Evolutionary conservation across 2,797 vertebrate genomes (phyloP), one percentile per base, ranked within the genome.

Genomic region (Perodicticus potto): DNA sequence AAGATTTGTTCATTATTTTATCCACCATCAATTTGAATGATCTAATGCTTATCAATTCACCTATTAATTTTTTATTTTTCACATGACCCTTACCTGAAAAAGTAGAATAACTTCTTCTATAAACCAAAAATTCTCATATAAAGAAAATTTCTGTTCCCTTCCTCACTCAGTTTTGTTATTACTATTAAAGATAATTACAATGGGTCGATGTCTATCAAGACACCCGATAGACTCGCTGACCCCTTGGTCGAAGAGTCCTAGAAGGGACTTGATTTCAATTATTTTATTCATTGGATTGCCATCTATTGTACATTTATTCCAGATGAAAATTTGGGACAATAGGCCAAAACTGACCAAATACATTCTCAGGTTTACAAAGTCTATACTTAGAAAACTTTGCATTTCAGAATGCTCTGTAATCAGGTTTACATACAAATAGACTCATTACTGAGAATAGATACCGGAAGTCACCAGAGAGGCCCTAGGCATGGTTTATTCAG

Each of bases 1-100:
- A 91, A 40, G 49, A 37, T 88, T 72, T 87, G 37, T 85, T 34
- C 65, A 73, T 89, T 55, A 70, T 86, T 86, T 84, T 55, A 45
- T 89, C 29, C 55, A 45, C 37, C 53, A 32, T 34, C 86, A 73
- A 85, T 20, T 84, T 91, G 29, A 77, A 91, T 55, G 78, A 73
- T 37, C 11, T 81, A 43, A 55, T 73, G 34, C 43, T 37, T 63
- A 86, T 89, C 10, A 67, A 22, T 70, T 12, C 61, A 53, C 11
- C 13, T 23, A 22, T 73, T 86, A 49, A 59, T 32, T 40, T 74
- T 63, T 45, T 61, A 87, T 61, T 76, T 40, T 61, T 61, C 29
- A 63, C 61, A 29, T 63, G 37, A 34, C n/a, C 8, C n/a, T 25
- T 29, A 25, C 29, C 7, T 87, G 37, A 74, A 61, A 74, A 74